These are phyloP conservation scores for Pollenia labialis DNA, from an alignment of 2,888 invertebrate species.

Conservation along the genomic window DNA sequence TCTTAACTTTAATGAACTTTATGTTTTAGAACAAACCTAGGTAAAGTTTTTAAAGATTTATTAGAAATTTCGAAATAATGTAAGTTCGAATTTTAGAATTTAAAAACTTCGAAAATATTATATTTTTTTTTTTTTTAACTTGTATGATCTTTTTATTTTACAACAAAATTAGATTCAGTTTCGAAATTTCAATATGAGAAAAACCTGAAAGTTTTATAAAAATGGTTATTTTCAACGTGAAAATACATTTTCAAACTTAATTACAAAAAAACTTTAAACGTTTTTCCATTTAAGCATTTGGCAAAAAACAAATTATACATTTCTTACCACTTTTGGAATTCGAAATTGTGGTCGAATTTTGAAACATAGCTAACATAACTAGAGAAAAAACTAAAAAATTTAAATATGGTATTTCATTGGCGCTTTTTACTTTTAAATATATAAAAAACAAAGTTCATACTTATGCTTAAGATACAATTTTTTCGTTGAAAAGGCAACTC, in stretches of 20 bases:
- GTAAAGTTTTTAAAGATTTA: not conserved
- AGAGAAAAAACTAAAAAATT: too few relatives aligned
- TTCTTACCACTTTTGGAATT: not conserved
- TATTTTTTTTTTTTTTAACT: not conserved
- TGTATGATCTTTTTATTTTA: not conserved
- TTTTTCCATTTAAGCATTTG: not conserved
- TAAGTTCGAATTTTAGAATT: slow-evolving; percentile 27
- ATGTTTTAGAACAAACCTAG: not conserved
- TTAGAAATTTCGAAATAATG: not conserved
- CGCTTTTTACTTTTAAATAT: too few relatives aligned
- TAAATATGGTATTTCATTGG: too few relatives aligned
- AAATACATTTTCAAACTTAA: not conserved
- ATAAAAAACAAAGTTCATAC: too few relatives aligned
- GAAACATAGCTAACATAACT: not conserved
- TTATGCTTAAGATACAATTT: too few relatives aligned
- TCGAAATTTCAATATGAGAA: slow-evolving; percentile 10
- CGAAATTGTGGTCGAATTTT: slow-evolving; percentile 13
- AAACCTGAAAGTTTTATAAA: not conserved
- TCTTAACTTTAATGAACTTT: not conserved
- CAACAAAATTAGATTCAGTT: not conserved
- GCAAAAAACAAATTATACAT: not conserved
- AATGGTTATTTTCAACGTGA: not conserved
- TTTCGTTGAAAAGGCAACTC: too few relatives aligned
- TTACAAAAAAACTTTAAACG: not conserved
- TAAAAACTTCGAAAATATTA: not conserved